Base-by-base conservation (phyloP, 2,888 invertebrate species). In the Drosophila longiperda region DNA sequence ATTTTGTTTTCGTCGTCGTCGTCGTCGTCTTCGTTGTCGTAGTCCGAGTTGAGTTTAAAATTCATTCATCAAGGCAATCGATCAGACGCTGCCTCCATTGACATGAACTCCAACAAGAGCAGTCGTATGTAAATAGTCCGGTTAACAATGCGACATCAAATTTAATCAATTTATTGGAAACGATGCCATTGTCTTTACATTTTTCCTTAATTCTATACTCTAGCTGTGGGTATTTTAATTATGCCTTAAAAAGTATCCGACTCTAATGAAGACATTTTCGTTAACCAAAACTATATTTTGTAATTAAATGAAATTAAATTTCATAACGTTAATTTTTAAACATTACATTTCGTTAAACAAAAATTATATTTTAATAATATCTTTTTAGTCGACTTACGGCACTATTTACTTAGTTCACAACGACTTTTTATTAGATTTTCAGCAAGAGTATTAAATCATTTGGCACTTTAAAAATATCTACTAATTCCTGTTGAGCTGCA, bases 31-130 rank as follows among this genome's bases (percentile, higher is more conserved):
- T n/a, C 45, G 20, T 8, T 11, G 49, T 49, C 66, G 49, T 53
- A 64, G 82, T 77, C 23, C 4, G 45, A 45, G 45, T 53, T 54
- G 34, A 23, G 66, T 64, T 54, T 76, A 87, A 88, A 90, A 90
- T 90, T 90, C 90, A 87, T 90, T 90, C 86, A 90, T 88, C 87
- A 90, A 73, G 78, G 81, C 83, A 88, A 90, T 90, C 90, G 90
- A 90, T 87, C 90, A 83, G 89, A 84, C 75, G 63, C 62, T 64
- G 76, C 76, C 57, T 26, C 60, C 70, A 50, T 66, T 66, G 76
- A 68, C 75, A 68, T 82, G 66, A 66, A 61, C 50, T 50, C 33
- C 38, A 34, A 59, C 20, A 45, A 34, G 23, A 64, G 59, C 70
- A 66, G 54, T 71, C 63, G 70, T 81, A 88, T 90, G 87, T 86